A percentile compares a stretch with the other conserved stretches of the same genome.
Conservation (phyloP, 2,113 vertebrate species). For the Tragelaphus imberbis region DNA sequence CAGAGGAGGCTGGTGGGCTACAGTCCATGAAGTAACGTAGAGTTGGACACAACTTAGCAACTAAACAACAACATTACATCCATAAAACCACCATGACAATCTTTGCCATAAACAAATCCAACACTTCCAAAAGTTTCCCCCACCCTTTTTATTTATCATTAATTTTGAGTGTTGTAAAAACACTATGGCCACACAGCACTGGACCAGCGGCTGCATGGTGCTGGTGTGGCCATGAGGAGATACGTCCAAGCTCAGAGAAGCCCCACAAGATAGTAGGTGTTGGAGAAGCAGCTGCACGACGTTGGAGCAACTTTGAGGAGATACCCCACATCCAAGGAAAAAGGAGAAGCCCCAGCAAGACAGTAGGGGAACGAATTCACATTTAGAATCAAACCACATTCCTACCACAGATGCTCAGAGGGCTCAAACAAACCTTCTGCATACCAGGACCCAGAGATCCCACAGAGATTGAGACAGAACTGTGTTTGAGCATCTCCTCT, state of each 20-base stretch:
- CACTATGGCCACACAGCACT: background rate
- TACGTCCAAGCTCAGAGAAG: background rate
- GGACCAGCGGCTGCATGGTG: rapidly evolving
- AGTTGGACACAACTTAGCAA: background rate
- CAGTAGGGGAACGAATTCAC: background rate
- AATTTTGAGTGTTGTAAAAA: background rate
- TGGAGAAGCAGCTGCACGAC: rapidly evolving
- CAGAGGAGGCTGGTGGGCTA: background rate
- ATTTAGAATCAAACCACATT: background rate
- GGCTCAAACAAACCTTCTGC: background rate
- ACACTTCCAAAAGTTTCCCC: background rate
- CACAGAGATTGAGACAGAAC: background rate
- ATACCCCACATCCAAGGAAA: background rate
- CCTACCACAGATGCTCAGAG: background rate
- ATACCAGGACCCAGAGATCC: background rate
- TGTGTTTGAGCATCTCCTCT: background rate
- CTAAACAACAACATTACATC: background rate
- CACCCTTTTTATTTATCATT: background rate
- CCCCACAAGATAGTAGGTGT: background rate
- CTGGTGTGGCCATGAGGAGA: background rate
- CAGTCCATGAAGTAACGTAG: background rate
- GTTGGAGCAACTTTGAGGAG: background rate
- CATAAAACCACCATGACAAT: background rate
- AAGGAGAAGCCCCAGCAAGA: background rate
- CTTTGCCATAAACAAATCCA: background rate